Base-by-base conservation (phyloP, 2,113 vertebrate species). In the Tychaedon coryphoeus region DNA sequence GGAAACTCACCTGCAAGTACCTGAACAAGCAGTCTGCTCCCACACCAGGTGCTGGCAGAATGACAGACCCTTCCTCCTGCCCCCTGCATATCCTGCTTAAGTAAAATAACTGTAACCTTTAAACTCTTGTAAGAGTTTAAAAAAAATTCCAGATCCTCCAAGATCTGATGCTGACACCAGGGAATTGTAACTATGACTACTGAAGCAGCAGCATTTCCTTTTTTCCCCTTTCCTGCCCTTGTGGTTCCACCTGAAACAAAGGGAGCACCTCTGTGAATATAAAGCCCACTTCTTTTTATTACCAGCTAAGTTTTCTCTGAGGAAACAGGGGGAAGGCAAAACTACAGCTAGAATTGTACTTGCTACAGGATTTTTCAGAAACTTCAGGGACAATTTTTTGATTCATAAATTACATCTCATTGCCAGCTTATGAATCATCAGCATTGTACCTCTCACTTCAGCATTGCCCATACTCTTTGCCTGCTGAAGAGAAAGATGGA, bases 341-440 rank as follows among this genome's bases (percentile, higher is more conserved):
- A 61, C 36, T 34, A 72, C 66, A 75, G 10, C 40, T 89, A 19
- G 53, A 61, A 61, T 29, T 87, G 26, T 50, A 26, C 50, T 78
- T 12, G 5, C 70, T 67, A 48, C 34, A 36, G 26, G 36, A 15
- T 64, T 84, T 91, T 85, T 72, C 61, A 82, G 73, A 85, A 84
- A 38, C 14, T 84, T 71, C 36, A 86, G 14, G 24, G 36, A 56
- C 73, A 84, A 34, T 71, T 86, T 28, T 36, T 93, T 95, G 43
- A 54, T 56, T 81, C 50, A 61, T 45, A 54, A 85, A 78, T 38
- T 78, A 29, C 16, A 48, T 34, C n/a, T 45, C n/a, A 42, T 19
- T 76, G 57, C 62, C 70, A 90, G 66, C 23, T 83, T 89, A 81
- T 89, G 89, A 92, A 91, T 93, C 92, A 72, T 47, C 34, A 24